A percentile compares a stretch with the other conserved stretches of the same genome.
Conservation (phyloP, 2,888 invertebrate genomes). For the Trisateles emortualis region DNA sequence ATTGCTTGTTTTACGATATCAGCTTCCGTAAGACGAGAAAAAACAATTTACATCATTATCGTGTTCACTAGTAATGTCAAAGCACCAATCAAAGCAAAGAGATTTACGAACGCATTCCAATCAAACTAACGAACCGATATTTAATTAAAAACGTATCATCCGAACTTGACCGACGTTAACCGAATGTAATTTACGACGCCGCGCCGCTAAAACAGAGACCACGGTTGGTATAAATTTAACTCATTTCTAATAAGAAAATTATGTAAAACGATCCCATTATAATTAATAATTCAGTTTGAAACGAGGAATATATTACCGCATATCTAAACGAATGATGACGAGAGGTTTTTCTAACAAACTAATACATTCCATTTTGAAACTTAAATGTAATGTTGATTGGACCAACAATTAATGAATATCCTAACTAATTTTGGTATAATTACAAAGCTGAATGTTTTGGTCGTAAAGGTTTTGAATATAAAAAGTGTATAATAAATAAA, state of each 20-base stretch:
- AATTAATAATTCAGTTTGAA: slow-evolving; percentile 80
- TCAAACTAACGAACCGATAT: slow-evolving; percentile 71
- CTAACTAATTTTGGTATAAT: slow-evolving; percentile 31
- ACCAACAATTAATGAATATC: slow-evolving; percentile 39
- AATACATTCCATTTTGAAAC: slow-evolving; percentile 22
- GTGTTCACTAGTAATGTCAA: slow-evolving; percentile 46
- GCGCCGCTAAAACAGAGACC: slow-evolving; percentile 81
- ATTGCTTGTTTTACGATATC: slow-evolving; percentile 49
- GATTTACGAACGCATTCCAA: slow-evolving; percentile 56
- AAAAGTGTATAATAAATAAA: slow-evolving; percentile 19
- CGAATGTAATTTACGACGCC: slow-evolving; percentile 76
- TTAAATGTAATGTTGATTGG: slow-evolving; percentile 50
- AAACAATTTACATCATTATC: slow-evolving; percentile 47
- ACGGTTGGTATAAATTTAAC: slow-evolving; percentile 73
- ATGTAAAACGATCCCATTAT: slow-evolving; percentile 80
- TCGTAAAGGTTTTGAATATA: slow-evolving; percentile 18
- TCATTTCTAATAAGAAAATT: slow-evolving; percentile 82
- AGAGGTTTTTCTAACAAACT: slow-evolving; percentile 47
- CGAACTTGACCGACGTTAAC: slow-evolving; percentile 62
- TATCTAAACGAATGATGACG: slow-evolving; percentile 55
- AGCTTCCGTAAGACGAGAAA: slow-evolving; percentile 48
- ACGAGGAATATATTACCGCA: slow-evolving; percentile 64
- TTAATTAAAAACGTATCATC: slow-evolving; percentile 79
- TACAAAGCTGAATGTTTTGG: slow-evolving; percentile 30
- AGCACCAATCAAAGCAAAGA: slow-evolving; percentile 49